Conservation (phyloP, 2,113 vertebrate species). For the Pycnonotus jocosus region DNA sequence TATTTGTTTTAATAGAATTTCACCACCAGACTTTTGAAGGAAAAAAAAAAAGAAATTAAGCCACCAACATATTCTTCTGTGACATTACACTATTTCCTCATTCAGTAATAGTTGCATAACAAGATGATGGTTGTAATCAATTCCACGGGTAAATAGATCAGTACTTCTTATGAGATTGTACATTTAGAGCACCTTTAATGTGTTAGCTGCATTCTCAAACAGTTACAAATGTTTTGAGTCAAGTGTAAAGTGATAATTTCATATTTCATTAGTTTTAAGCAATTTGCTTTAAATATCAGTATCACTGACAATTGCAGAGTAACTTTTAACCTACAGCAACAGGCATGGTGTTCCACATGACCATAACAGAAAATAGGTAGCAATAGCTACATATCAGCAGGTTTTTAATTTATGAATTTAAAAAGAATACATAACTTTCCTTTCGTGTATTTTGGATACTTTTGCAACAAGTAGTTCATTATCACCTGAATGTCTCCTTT, state of each 20-base stretch:
- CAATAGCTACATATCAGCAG: fast-evolving
- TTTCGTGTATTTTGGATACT: background rate
- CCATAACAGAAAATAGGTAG: background rate
- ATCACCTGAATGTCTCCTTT: background rate
- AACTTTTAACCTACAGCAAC: background rate
- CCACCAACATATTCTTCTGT: background rate
- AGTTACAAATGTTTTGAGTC: background rate
- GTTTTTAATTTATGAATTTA: background rate
- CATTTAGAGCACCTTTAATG: background rate
- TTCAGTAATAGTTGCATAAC: background rate
- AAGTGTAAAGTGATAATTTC: background rate
- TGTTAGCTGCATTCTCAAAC: background rate
- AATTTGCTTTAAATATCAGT: background rate
- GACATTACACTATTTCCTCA: background rate
- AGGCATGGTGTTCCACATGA: background rate
- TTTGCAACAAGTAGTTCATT: background rate
- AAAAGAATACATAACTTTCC: background rate
- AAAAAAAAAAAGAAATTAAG: background rate
- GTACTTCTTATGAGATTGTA: background rate
- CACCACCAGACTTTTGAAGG: background rate
- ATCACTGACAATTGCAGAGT: background rate
- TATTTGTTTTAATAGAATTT: background rate
- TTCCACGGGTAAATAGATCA: background rate
- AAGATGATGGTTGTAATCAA: background rate
- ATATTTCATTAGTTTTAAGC: background rate